Evolutionary conservation across 2,797 vertebrate genomes (phyloP).

Genomic region (Gallirallus australis): DNA sequence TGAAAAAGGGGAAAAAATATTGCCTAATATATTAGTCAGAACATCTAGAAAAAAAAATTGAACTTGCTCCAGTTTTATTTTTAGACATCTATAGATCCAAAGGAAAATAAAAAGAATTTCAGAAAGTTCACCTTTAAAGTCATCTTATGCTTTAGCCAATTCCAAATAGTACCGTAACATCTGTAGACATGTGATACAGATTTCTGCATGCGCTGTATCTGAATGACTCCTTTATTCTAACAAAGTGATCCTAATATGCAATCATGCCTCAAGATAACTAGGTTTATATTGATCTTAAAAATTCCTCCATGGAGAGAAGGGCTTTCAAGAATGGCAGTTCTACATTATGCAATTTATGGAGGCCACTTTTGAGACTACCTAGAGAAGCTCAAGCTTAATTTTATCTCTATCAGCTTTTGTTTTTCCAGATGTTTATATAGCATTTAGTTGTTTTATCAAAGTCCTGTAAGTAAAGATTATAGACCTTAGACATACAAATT

Average conservation of each 20-base stretch:
- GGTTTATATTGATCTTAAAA: background rate
- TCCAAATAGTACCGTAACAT: background rate
- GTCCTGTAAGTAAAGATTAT: background rate
- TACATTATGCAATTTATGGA: background rate
- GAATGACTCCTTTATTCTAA: background rate
- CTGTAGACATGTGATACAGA: background rate
- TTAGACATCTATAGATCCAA: background rate
- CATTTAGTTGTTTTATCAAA: background rate
- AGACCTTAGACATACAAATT: background rate
- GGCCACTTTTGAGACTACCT: background rate
- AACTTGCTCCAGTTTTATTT: background rate
- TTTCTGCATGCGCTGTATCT: background rate
- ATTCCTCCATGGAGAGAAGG: background rate
- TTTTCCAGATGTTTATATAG: background rate
- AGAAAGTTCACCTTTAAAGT: background rate
- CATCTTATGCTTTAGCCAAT: background rate
- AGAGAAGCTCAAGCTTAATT: background rate
- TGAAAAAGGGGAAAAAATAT: constrained; percentile 6
- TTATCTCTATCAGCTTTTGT: background rate
- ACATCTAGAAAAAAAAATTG: constrained; percentile 25
- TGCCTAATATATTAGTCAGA: constrained; percentile 76
- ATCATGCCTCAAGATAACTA: background rate
- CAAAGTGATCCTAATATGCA: background rate
- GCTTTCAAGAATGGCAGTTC: background rate
- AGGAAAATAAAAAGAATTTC: background rate